Percentiles rank a stretch among this genome's conserved stretches.
phyloP scores from a whole-genome alignment of 2,797 vertebrate species.

The Gymnoscopelus braueri region DNA sequence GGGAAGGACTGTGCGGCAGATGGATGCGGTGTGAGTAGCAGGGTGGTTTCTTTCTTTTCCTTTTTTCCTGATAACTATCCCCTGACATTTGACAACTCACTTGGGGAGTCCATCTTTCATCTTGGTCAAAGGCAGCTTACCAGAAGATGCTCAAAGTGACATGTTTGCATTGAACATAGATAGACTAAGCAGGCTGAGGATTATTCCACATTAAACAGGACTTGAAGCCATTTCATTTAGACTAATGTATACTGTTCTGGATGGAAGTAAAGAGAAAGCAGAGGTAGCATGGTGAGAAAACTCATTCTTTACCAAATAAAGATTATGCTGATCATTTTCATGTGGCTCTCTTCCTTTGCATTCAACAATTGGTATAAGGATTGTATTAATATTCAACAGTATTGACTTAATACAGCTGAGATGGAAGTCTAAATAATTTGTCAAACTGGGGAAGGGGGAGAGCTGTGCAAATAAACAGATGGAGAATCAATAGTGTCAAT shows the following conservation, averaged over 20 bases:
- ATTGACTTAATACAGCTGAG: slow-evolving; percentile 68
- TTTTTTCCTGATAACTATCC: slow-evolving; percentile 31
- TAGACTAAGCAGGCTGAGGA: slow-evolving; percentile 51
- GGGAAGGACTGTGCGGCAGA: slow-evolving; percentile 20
- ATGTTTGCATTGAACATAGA: slow-evolving; percentile 56
- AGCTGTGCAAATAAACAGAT: slow-evolving; percentile 72
- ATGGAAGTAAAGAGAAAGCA: slow-evolving; percentile 30
- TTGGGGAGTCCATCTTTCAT: slow-evolving; percentile 60
- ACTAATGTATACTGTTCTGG: slow-evolving; percentile 46
- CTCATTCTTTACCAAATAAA: slow-evolving; percentile 62
- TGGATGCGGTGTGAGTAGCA: slow-evolving; percentile 23
- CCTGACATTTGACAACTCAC: slow-evolving; percentile 56
- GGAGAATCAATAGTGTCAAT: slow-evolving; percentile 78
- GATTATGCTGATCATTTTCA: slow-evolving; percentile 71
- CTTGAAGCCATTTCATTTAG: slow-evolving; percentile 57
- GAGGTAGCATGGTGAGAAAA: slow-evolving; percentile 22
- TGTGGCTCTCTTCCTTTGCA: slow-evolving; percentile 45
- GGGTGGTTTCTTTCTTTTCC: background rate
- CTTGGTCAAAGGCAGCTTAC: slow-evolving; percentile 59
- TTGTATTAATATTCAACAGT: slow-evolving; percentile 69
- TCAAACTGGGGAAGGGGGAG: slow-evolving; percentile 51
- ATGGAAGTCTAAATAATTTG: slow-evolving; percentile 66
- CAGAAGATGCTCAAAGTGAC: slow-evolving; percentile 40
- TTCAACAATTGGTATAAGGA: slow-evolving; percentile 71
- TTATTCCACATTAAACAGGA: slow-evolving; percentile 51